A percentile compares a stretch with the other conserved stretches of the same genome.
These are phyloP conservation scores for Cistogaster globosa DNA, from an alignment of 2,888 invertebrate genomes.

Conservation along the genomic window DNA sequence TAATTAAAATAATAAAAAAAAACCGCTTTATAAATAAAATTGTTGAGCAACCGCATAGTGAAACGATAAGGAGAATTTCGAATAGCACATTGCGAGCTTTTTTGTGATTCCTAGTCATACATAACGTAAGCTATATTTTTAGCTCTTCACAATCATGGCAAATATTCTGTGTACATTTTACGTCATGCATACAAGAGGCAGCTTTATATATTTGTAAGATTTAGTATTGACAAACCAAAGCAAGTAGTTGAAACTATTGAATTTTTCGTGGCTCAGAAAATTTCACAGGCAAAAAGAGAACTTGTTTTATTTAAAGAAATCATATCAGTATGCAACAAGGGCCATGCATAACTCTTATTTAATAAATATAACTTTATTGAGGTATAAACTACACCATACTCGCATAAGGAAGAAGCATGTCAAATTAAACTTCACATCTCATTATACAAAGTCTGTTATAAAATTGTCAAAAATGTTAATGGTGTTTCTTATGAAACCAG, in stretches of 20 bases:
- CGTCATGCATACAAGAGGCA: not conserved
- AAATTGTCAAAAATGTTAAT: conserved; percentile 67
- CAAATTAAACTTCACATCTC: too few relatives aligned
- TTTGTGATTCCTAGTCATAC: too few relatives aligned
- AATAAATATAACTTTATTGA: not conserved
- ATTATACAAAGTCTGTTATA: conserved; percentile 58
- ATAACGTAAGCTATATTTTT: too few relatives aligned
- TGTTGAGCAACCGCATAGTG: too few relatives aligned
- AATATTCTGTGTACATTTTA: not conserved
- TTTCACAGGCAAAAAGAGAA: conserved; percentile 14
- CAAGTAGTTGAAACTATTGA: conserved; percentile 22
- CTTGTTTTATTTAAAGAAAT: not conserved
- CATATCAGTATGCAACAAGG: conserved; percentile 20
- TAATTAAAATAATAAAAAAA: too few relatives aligned
- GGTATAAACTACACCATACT: not conserved
- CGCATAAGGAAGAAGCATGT: too few relatives aligned
- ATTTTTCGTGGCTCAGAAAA: conserved; percentile 44
- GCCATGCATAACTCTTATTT: conserved; percentile 26
- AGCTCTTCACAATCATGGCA: too few relatives aligned
- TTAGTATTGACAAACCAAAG: not conserved
- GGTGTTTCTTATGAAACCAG: conserved; percentile 57
- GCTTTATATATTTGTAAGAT: not conserved
- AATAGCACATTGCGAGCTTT: too few relatives aligned
- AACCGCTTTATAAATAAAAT: too few relatives aligned
- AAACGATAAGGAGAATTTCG: too few relatives aligned